Evolutionary conservation across 1,140 invertebrate species (phyloP).

Genomic region (Leptopilina clavipes): DNA sequence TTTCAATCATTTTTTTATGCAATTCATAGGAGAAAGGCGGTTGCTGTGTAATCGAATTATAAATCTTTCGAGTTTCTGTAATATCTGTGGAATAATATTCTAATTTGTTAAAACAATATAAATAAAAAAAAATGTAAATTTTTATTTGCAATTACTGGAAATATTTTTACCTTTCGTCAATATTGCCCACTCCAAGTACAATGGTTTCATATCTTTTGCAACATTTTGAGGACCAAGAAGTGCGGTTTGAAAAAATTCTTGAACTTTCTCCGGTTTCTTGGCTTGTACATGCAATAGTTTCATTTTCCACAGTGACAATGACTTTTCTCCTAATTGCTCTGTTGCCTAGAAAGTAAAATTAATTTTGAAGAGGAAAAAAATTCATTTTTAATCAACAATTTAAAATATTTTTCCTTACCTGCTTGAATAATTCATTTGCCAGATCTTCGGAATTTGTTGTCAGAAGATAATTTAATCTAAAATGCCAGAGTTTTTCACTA

Average conservation of each 20-base stretch:
- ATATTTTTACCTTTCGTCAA: constrained; percentile 64
- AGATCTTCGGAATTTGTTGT: constrained; percentile 61
- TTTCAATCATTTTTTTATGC: constrained; percentile 74
- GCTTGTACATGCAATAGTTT: constrained; percentile 71
- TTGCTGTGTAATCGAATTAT: constrained; percentile 64
- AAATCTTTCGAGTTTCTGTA: constrained; percentile 68
- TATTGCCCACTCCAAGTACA: constrained; percentile 74
- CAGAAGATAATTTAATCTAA: constrained; percentile 69
- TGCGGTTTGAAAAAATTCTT: constrained; percentile 72
- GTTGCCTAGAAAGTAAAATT: constrained; percentile 65
- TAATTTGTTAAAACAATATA: background rate
- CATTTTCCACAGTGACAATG: constrained; percentile 73
- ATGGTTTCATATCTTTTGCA: constrained; percentile 69
- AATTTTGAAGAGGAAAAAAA: no score
- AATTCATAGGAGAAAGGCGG: constrained; percentile 73
- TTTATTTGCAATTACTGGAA: constrained; percentile 11
- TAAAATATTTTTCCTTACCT: no score
- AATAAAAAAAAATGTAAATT: constrained; percentile 24
- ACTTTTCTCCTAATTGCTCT: constrained; percentile 65
- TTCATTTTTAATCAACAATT: background rate
- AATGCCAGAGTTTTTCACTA: constrained; percentile 73
- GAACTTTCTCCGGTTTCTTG: constrained; percentile 67
- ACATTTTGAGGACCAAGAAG: constrained; percentile 65
- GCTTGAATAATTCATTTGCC: constrained; percentile 61
- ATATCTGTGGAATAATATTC: constrained; percentile 64